Evolutionary conservation across 1,140 invertebrate species (phyloP).

Genomic region (Drosophila ambigua): DNA sequence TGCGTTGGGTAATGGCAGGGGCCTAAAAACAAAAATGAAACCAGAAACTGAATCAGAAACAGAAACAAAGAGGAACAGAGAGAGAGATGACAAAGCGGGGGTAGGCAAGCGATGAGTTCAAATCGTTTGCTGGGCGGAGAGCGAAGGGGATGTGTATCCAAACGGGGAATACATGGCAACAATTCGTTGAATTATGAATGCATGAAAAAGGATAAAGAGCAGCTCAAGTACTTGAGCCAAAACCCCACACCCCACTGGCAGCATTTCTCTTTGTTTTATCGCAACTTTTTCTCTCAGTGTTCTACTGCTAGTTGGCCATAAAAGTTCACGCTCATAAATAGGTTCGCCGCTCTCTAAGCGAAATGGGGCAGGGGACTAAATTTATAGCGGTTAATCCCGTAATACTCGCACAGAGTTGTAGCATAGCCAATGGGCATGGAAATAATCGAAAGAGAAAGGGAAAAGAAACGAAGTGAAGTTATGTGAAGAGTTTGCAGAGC

Average conservation of each 20-base stretch:
- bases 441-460: conserved; percentile 37
- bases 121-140: conserved; percentile 22
- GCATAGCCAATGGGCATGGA: conserved; percentile 16
- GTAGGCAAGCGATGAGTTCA: conserved; percentile 3
- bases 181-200: conserved; percentile 48
- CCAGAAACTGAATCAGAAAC: conserved; percentile 35
- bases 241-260: too few species aligned
- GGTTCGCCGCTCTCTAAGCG: conserved; percentile 22
- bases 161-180: conserved; percentile 15
- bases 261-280: too few species aligned
- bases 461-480: conserved; percentile 48
- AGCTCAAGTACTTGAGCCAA: too few species aligned
- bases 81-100: background rate
- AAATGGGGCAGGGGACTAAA: conserved; percentile 19
- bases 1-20: conserved; percentile 71
- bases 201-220: too few species aligned
- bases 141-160: conserved; percentile 2
- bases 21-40: conserved; percentile 58
- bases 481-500: conserved; percentile 50
- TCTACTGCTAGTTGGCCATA: conserved; percentile 28
- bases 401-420: conserved; percentile 12
- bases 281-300: too few species aligned
- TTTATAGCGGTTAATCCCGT: conserved; percentile 51
- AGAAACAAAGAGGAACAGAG: conserved; percentile 1
- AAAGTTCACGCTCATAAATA: conserved; percentile 62